Conservation (phyloP, 2,888 invertebrate species). For the Acrobasis consociella region DNA sequence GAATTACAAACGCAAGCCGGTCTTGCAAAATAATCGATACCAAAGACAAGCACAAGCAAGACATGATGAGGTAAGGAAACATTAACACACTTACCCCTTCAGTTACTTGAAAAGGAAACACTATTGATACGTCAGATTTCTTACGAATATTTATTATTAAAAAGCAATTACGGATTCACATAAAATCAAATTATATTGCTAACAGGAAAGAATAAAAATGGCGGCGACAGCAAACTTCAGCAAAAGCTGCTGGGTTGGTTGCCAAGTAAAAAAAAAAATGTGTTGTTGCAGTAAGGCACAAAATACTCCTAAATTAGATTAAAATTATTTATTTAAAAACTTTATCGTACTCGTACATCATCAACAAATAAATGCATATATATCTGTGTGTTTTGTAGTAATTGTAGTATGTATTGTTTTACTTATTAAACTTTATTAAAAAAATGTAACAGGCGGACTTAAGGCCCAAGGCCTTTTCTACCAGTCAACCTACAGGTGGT, state of each 20-base stretch:
- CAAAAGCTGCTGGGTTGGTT: neutral
- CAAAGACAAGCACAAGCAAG: neutral
- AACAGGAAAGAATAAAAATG: conserved; percentile 61
- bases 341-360: too few species aligned
- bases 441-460: too few species aligned
- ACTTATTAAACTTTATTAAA: too few species aligned
- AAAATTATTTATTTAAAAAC: too few species aligned
- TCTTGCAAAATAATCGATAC: conserved; percentile 3
- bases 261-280: neutral
- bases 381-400: too few species aligned
- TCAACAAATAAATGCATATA: too few species aligned
- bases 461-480: too few species aligned
- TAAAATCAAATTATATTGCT: conserved; percentile 30
- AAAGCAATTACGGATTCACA: neutral
- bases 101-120: neutral
- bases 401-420: too few species aligned
- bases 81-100: neutral
- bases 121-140: neutral
- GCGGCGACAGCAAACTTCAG: conserved; percentile 55
- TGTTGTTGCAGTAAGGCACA: neutral
- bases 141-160: neutral
- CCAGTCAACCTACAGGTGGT: too few species aligned
- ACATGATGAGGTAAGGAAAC: neutral
- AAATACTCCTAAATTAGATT: neutral
- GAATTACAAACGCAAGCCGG: neutral